Percentiles rank a stretch among this genome's conserved stretches.
phyloP scores from a whole-genome alignment of 2,113 vertebrate genomes.

The Channa maculata region DNA sequence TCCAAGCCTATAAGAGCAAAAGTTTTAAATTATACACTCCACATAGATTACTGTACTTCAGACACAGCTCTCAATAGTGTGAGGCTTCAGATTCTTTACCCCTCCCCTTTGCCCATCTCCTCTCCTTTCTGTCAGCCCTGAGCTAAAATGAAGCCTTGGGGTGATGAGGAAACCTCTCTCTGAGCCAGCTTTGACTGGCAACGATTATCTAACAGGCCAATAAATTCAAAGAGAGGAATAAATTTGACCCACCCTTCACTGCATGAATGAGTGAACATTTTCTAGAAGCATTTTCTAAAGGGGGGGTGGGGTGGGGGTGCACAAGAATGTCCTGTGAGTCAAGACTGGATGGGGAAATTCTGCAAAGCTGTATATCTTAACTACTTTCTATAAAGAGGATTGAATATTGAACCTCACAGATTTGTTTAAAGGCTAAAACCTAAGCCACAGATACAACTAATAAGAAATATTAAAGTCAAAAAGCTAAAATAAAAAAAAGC shows the following conservation, averaged over 20 bases:
- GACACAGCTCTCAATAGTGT: slow-evolving; percentile 16
- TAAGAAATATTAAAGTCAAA: too few relatives aligned
- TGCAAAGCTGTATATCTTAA: background rate
- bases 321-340: slow-evolving; percentile 8
- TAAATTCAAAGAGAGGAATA: slow-evolving; percentile 7
- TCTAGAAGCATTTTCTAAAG: background rate
- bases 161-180: slow-evolving; percentile 33
- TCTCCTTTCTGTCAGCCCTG: too few relatives aligned
- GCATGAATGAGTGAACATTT: background rate
- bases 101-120: background rate
- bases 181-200: slow-evolving; percentile 51
- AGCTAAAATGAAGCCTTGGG: slow-evolving; percentile 32
- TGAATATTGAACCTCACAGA: background rate
- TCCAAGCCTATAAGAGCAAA: background rate
- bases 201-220: slow-evolving; percentile 58
- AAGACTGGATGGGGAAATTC: background rate
- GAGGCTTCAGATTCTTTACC: slow-evolving; percentile 24
- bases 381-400: background rate
- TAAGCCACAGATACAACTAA: too few relatives aligned
- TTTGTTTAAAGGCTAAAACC: too few relatives aligned
- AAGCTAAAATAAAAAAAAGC: too few relatives aligned
- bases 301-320: background rate
- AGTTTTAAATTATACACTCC: slow-evolving; percentile 5
- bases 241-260: background rate
- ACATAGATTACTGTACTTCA: slow-evolving; percentile 5